A percentile compares a stretch with the other conserved stretches of the same genome.
Conservation (phyloP, 2,888 invertebrate species). For the Parasteatoda lunata region DNA sequence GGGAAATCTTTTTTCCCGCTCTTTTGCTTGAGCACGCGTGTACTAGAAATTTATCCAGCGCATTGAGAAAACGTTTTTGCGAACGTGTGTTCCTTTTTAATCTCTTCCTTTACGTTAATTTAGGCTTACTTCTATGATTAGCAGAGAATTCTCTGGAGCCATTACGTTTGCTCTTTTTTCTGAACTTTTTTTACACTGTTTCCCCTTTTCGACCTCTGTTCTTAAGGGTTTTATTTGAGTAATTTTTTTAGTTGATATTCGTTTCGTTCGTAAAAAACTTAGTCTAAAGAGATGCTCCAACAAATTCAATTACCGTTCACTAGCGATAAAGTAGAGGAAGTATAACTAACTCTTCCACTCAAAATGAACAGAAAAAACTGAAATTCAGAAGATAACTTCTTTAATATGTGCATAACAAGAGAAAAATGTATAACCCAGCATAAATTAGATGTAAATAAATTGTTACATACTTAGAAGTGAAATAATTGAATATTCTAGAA, state of each 20-base stretch:
- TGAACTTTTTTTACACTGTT: background rate
- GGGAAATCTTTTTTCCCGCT: background rate
- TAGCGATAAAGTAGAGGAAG: too few relatives aligned
- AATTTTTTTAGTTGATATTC: background rate
- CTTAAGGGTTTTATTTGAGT: background rate
- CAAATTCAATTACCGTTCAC: too few relatives aligned
- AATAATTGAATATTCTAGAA: too few relatives aligned
- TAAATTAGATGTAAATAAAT: too few relatives aligned
- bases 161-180: slow-evolving; percentile 1
- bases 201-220: background rate
- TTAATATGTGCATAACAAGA: too few relatives aligned
- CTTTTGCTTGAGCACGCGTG: slow-evolving; percentile 18
- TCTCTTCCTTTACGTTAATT: slow-evolving; percentile 31
- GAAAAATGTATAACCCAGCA: too few relatives aligned
- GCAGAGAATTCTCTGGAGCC: background rate
- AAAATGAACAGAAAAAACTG: too few relatives aligned
- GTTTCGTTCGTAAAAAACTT: background rate
- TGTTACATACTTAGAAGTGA: too few relatives aligned
- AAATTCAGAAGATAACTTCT: too few relatives aligned
- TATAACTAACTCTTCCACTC: too few relatives aligned
- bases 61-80: background rate
- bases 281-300: too few relatives aligned
- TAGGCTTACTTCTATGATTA: slow-evolving; percentile 21
- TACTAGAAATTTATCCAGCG: slow-evolving; percentile 29
- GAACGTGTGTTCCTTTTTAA: slow-evolving; percentile 11